Conservation (phyloP, 2,888 invertebrate species). For the Acleris literana region DNA sequence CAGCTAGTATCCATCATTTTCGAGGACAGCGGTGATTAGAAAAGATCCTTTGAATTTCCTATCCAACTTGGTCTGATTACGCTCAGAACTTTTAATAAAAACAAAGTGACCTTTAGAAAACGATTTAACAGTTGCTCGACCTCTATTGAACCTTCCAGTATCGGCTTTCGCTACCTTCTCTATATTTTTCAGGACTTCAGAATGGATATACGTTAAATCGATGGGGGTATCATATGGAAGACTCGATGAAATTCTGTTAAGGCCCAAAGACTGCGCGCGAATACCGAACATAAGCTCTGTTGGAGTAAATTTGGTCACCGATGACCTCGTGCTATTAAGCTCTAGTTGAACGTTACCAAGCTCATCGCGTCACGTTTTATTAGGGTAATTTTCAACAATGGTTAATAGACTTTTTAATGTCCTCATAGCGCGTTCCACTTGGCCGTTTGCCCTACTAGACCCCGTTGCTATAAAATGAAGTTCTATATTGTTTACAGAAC, state of each 20-base stretch:
- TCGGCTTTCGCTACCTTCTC: not conserved
- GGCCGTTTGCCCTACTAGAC: constrained; percentile 33
- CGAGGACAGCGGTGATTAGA: constrained; percentile 26
- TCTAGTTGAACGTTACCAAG: constrained; percentile 40
- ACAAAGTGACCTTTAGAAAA: constrained; percentile 41
- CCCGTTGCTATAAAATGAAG: constrained; percentile 2
- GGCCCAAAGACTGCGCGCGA: not conserved
- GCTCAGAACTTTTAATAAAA: constrained; percentile 40
- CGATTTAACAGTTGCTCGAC: constrained; percentile 32
- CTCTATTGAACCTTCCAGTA: constrained; percentile 27
- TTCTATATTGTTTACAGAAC: constrained; percentile 39
- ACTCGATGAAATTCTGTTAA: not conserved
- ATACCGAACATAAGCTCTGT: not conserved
- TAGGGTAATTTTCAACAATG: constrained; percentile 37
- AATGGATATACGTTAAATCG: constrained; percentile 1
- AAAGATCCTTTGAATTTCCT: constrained; percentile 39
- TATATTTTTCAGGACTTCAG: not conserved
- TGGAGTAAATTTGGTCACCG: not conserved
- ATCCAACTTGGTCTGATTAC: constrained; percentile 41
- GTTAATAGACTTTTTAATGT: constrained; percentile 41
- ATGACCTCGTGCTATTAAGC: constrained; percentile 3
- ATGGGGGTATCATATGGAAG: not conserved
- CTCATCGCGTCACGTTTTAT: constrained; percentile 42
- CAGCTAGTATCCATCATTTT: constrained; percentile 38
- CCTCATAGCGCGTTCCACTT: constrained; percentile 41